A percentile compares a stretch with the other conserved stretches of the same genome.
Conservation (phyloP, 2,113 vertebrate species). For the Galemys pyrenaicus region DNA sequence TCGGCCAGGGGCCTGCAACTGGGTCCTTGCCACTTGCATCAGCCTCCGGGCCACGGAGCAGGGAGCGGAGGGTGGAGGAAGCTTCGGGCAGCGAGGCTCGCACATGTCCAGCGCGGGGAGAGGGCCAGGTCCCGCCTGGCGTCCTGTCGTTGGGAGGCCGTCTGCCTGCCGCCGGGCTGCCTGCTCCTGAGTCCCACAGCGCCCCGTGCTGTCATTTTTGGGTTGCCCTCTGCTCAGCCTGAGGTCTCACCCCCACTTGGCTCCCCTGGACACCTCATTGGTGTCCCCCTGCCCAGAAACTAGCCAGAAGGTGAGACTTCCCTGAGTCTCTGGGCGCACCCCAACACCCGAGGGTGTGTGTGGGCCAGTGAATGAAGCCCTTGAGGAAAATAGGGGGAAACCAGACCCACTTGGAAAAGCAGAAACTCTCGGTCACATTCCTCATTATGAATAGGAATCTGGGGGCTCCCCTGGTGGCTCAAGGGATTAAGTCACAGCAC, state of each 20-base stretch:
- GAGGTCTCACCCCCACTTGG: background rate
- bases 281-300: background rate
- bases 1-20: background rate
- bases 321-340: background rate
- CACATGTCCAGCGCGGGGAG: background rate
- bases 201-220: background rate
- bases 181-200: rapidly evolving
- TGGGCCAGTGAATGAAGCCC: background rate
- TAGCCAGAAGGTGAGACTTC: background rate
- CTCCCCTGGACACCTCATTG: background rate
- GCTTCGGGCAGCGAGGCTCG: background rate
- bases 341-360: background rate
- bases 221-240: background rate
- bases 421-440: background rate
- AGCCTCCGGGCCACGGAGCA: background rate
- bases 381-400: background rate
- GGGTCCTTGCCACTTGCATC: background rate
- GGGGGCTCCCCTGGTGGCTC: no score
- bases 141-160: background rate
- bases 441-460: background rate
- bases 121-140: background rate
- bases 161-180: background rate
- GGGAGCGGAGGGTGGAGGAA: no score
- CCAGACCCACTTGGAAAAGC: background rate
- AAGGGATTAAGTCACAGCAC: no score